A percentile compares a stretch with the other conserved stretches of the same genome.
phyloP scores from a whole-genome alignment of 64 coral and sea anemone genomes.

The Montipora foliosa region DNA sequence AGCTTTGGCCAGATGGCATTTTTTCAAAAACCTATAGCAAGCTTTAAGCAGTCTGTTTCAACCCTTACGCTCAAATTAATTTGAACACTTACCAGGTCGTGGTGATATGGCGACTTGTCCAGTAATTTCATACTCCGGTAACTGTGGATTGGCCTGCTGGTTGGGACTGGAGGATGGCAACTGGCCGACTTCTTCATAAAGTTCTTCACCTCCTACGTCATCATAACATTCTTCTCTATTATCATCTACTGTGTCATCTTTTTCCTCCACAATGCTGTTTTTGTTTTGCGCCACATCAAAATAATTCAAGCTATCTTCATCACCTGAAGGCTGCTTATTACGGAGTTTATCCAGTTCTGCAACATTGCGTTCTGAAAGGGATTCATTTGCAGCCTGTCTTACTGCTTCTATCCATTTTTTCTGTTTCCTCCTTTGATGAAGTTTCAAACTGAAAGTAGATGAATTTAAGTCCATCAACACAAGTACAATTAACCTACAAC shows the following conservation, averaged over 20 bases:
- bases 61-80: no score
- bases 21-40: no score
- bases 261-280: background rate
- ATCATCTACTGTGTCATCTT: background rate
- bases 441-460: conserved; percentile 63
- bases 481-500: no score
- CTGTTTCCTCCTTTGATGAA: conserved; percentile 76
- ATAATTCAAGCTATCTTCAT: conserved; percentile 74
- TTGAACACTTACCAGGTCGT: background rate
- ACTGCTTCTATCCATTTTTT: conserved; percentile 66
- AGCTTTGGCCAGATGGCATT: no score
- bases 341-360: conserved; percentile 51
- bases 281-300: conserved; percentile 18
- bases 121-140: conserved; percentile 23
- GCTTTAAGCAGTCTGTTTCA: no score
- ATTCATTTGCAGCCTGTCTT: conserved; percentile 38
- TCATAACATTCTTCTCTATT: conserved; percentile 34
- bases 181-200: conserved; percentile 16
- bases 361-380: conserved; percentile 46
- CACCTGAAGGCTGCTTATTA: conserved; percentile 41
- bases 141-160: background rate
- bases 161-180: background rate
- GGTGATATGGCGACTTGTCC: background rate
- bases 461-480: background rate
- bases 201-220: conserved; percentile 29